Evolutionary conservation across 2,797 vertebrate genomes (phyloP).

Genomic region (Sebastes iracundus): DNA sequence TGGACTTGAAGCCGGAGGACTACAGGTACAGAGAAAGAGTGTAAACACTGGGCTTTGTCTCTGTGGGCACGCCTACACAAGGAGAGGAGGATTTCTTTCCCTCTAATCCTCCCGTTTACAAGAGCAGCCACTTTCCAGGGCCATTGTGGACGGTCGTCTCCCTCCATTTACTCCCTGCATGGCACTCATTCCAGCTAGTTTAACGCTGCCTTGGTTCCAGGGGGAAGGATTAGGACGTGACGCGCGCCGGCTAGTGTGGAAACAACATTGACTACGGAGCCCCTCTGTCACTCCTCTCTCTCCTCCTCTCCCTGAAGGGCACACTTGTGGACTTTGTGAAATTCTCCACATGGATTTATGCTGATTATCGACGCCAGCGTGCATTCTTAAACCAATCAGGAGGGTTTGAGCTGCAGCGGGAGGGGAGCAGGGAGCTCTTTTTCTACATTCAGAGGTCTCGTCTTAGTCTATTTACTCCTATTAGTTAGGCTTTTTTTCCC

Average conservation of each 20-base stretch:
- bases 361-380: constrained; percentile 59
- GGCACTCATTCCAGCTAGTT: constrained; percentile 84
- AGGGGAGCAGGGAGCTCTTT: constrained; percentile 26
- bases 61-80: constrained; percentile 71
- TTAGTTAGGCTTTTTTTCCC: constrained; percentile 22
- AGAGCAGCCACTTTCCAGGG: constrained; percentile 79
- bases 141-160: constrained; percentile 83
- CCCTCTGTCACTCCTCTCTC: constrained; percentile 47
- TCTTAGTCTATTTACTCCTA: constrained; percentile 50
- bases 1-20: constrained; percentile 24
- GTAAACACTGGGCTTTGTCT: constrained; percentile 80
- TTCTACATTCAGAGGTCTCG: constrained; percentile 23
- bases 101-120: constrained; percentile 86
- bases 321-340: constrained; percentile 66
- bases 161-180: constrained; percentile 83
- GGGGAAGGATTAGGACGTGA: constrained; percentile 82
- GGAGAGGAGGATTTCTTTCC: constrained; percentile 73
- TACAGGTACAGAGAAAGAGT: constrained; percentile 39
- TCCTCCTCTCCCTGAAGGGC: constrained; percentile 66
- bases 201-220: constrained; percentile 81
- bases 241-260: constrained; percentile 63
- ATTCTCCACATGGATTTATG: constrained; percentile 67
- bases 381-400: constrained; percentile 66
- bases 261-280: constrained; percentile 69
- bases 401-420: constrained; percentile 47